Base-by-base conservation (phyloP, 2,113 vertebrate genomes). In the Seriola quinqueradiata region DNA sequence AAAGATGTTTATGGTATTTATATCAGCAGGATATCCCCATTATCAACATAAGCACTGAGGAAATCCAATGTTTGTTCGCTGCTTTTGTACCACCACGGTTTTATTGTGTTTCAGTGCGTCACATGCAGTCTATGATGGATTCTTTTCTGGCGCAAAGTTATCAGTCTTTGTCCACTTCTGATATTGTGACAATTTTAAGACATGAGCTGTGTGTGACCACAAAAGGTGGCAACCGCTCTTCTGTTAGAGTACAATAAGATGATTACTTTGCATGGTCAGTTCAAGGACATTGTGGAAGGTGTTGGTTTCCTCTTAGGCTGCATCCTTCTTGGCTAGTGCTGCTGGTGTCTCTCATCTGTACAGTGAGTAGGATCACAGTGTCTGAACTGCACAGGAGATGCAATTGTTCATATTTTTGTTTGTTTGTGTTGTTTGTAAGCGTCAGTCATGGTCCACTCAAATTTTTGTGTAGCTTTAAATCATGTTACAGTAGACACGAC, bases 21-120 rank as follows among this genome's bases (percentile, higher is more conserved):
- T 87, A 92, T 91, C 90, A 72, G 84, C 92, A 95, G 95, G 94
- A 95, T 92, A 80, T 96, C 92, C 92, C 69, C 48, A 54, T 84
- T 89, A 94, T 94, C 88, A 94, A 92, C 90, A 92, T 17, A 50
- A 89, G 79, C 74, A 61, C 28, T 28, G 77, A 87, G 93, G 94
- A 95, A 93, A 86, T 85, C 87, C 84, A 92, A 42, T 92, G 87
- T 95, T 94, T 93, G 82, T 78, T 8, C 57, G 46, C 50, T 54
- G 74, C 81, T 81, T 85, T 75, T 83, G 77, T 86, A 81, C 77
- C 58, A 55, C 38, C 71, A 57, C 65, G 68, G 82, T 90, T 90
- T 90, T 71, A 93, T 93, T 91, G 93, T 95, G 71, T 80, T 64
- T 52, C 61, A 16, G 79, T 95, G 91, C 92, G 89, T 95, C 94